These are phyloP conservation scores for Microctenopoma steveboyesi DNA, from an alignment of 2,797 vertebrate species.

Conservation along the genomic window DNA sequence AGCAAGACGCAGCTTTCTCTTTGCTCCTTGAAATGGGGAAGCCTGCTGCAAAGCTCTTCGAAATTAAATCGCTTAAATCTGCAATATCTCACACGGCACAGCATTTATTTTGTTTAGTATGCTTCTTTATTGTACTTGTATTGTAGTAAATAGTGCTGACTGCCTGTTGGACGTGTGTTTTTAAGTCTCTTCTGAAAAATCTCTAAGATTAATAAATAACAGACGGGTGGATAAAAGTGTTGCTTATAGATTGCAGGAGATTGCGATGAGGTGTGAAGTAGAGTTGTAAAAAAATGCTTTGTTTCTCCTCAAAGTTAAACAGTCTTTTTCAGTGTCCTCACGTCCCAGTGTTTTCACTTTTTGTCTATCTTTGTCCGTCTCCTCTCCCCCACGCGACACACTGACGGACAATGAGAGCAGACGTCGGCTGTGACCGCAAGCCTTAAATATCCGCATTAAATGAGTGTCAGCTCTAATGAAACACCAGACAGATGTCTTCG, in stretches of 20 bases:
- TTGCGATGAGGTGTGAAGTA: not conserved
- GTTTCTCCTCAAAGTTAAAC: constrained; percentile 18
- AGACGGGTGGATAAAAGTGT: constrained; percentile 4
- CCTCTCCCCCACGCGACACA: not conserved
- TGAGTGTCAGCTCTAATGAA: constrained; percentile 69
- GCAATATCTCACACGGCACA: not conserved
- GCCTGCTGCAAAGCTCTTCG: constrained; percentile 8
- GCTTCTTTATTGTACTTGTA: not conserved
- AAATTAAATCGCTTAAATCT: constrained; percentile 28
- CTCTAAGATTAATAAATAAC: constrained; percentile 7
- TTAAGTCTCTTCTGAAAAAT: constrained; percentile 13
- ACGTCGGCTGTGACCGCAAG: constrained; percentile 21
- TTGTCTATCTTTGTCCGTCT: constrained; percentile 22
- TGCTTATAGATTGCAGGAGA: not conserved
- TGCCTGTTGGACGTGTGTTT: constrained; percentile 8
- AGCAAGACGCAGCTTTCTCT: constrained; percentile 4
- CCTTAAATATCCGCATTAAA: constrained; percentile 60
- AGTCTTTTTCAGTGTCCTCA: constrained; percentile 31
- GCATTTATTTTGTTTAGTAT: not conserved
- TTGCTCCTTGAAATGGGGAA: constrained; percentile 13
- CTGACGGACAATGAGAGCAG: constrained; percentile 21
- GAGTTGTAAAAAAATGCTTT: no score
- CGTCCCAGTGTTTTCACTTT: constrained; percentile 23
- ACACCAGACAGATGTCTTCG: constrained; percentile 73
- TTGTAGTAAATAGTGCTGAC: not conserved